Evolutionary conservation across 2,113 vertebrate species (phyloP).

Genomic region (Pyrgilauda ruficollis): DNA sequence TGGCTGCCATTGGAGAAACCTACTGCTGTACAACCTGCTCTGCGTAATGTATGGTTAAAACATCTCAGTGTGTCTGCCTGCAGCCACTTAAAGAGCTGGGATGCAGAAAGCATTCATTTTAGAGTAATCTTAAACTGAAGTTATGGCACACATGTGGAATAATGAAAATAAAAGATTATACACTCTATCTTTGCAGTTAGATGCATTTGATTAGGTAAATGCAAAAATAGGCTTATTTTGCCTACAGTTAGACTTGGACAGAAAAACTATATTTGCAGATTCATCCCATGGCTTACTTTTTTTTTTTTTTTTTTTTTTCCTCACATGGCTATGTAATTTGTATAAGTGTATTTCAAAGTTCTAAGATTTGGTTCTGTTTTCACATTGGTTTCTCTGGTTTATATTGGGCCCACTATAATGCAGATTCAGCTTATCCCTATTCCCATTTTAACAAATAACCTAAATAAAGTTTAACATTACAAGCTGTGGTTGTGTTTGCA

Average conservation of each 20-base stretch:
- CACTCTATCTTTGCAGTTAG: background rate
- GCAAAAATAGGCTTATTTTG: background rate
- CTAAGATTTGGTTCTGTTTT: background rate
- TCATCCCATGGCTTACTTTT: background rate
- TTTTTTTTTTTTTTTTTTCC: background rate
- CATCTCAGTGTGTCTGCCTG: background rate
- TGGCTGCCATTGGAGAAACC: background rate
- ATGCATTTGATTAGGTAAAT: background rate
- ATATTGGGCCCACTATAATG: background rate
- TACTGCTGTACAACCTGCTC: accelerated
- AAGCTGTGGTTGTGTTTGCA: background rate
- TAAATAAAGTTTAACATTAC: background rate
- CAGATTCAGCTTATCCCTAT: background rate
- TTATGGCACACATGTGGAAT: background rate
- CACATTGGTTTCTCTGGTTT: background rate
- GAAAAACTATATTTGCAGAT: background rate
- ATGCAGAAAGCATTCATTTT: background rate
- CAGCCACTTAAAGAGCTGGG: background rate
- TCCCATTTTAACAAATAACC: background rate
- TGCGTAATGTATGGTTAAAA: background rate
- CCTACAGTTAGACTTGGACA: background rate
- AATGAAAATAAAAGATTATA: background rate
- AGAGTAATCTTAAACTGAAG: background rate
- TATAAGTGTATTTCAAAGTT: background rate
- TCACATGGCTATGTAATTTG: background rate